Evolutionary conservation across 2,797 vertebrate species (phyloP), one percentile per base, ranked within the genome.

Genomic region (Pangasius djambal): DNA sequence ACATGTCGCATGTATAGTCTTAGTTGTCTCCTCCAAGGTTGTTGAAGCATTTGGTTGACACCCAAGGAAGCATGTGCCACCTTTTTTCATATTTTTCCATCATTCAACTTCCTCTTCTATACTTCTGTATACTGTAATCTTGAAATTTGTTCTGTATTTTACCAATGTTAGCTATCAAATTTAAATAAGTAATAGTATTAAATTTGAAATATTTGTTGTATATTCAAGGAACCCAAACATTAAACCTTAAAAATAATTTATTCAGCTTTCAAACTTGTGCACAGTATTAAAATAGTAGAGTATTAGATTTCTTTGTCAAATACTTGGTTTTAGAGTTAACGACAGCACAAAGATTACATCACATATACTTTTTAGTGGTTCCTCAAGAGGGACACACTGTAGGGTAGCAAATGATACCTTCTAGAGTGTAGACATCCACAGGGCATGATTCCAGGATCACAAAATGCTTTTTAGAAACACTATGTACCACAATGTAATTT

Each of bases 401-500:
- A 34, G 18, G 31, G 34, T 40, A 8, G 12, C 40, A 59, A 72
- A 40, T 72, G 31, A 13, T 57, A 72, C 52, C 3, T 86, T n/a
- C 7, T 72, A 85, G 8, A 20, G 50, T 37, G 13, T 61, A 74
- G 84, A 59, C 65, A 57, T 34, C 31, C 50, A 59, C 6, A 59
- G 48, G 83, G 50, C 67, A 86, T 31, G 6, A 84, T 52, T 69
- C 63, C n/a, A 69, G 16, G 25, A 52, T 67, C 16, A 69, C 61
- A 55, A 70, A 85, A 72, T 52, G 67, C 6, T 34, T 59, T 72
- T 74, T 40, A 57, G 69, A 74, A 86, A 74, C 3, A 3, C 10
- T 86, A 74, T 86, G 50, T 74, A 59, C 67, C 52, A 59, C 52
- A 0, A 72, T 85, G 5, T 85, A 85, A 70, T 70, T 85, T 70